phyloP scores from a whole-genome alignment of 2,113 vertebrate species.

The Oreotrochilus melanogaster region DNA sequence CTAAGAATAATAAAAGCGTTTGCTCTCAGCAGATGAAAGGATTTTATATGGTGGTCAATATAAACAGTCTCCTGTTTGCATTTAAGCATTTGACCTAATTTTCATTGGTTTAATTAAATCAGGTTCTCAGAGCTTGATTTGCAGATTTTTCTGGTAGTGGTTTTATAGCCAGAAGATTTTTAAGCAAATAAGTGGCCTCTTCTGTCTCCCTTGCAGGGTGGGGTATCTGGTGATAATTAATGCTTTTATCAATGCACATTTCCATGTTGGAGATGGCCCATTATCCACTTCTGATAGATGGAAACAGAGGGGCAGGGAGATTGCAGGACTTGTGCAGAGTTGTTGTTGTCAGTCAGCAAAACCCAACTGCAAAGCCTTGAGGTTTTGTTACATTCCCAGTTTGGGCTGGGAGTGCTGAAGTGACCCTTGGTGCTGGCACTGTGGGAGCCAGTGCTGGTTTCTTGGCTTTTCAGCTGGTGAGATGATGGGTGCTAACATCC shows the following conservation, averaged over 20 bases:
- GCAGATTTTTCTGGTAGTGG: not conserved
- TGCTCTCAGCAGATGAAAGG: not conserved
- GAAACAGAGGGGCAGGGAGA: not conserved
- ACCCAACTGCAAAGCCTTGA: not conserved
- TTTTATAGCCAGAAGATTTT: not conserved
- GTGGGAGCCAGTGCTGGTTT: not conserved
- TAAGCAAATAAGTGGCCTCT: not conserved
- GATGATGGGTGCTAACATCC: fast-evolving
- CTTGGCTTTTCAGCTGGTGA: not conserved
- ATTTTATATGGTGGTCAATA: not conserved
- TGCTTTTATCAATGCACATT: not conserved
- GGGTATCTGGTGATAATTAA: not conserved
- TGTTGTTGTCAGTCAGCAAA: fast-evolving
- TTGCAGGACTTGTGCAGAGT: not conserved
- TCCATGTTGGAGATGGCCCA: not conserved
- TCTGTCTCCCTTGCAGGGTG: not conserved
- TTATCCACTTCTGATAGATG: not conserved
- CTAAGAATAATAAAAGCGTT: not conserved
- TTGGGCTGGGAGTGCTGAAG: not conserved
- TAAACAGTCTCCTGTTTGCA: not conserved
- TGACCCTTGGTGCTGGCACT: not conserved
- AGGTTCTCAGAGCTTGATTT: not conserved
- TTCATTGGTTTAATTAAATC: not conserved
- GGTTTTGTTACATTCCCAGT: not conserved
- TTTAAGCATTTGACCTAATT: not conserved